Percentiles rank a stretch among this genome's conserved stretches.
phyloP scores from a whole-genome alignment of 1,140 invertebrate genomes.

The Berghia stephanieae region DNA sequence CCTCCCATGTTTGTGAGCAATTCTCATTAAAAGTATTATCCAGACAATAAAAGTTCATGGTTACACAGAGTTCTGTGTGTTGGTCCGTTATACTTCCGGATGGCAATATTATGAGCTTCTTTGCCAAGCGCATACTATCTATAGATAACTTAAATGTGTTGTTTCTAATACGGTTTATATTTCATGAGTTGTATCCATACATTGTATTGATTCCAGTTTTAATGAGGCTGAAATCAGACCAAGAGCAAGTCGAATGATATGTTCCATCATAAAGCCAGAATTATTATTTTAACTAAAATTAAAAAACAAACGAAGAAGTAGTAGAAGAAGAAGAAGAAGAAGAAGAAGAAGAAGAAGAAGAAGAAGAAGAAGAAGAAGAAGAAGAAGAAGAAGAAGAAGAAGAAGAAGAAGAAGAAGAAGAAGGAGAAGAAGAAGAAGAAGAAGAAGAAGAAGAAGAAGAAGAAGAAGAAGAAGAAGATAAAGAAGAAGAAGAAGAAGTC shows the following conservation, averaged over 20 bases:
- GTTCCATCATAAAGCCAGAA: not conserved
- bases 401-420: not conserved
- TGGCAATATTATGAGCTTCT: no score
- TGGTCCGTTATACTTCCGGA: no score
- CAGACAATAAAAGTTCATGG: no score
- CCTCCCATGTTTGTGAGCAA: no score
- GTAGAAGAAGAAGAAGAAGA: slow-evolving; percentile 10
- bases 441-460: not conserved
- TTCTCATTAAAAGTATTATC: no score
- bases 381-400: not conserved
- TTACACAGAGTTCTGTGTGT: no score
- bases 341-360: not conserved
- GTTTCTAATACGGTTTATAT: not conserved
- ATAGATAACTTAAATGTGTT: not conserved
- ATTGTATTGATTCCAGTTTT: not conserved
- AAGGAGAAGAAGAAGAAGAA: not conserved
- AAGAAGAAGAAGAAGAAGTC: not conserved
- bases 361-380: no score
- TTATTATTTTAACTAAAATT: not conserved
- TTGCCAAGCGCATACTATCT: not conserved
- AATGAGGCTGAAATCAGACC: no score
- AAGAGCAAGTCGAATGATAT: no score
- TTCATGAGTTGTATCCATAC: not conserved
- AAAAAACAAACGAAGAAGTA: not conserved
- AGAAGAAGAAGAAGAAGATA: slow-evolving; percentile 7